Base-by-base conservation (phyloP, 2,888 invertebrate genomes). In the Leptinotarsa peninsularis region DNA sequence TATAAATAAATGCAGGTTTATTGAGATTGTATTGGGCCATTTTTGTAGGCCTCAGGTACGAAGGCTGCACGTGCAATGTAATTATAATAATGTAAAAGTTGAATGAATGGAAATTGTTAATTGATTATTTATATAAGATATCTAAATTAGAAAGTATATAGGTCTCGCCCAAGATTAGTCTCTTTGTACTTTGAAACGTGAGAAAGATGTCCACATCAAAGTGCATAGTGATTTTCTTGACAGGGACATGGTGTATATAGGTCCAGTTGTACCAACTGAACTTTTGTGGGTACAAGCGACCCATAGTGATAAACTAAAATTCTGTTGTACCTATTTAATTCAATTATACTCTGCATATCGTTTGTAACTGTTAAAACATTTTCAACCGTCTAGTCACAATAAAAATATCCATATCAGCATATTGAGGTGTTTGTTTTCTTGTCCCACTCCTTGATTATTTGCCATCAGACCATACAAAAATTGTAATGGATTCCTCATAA, bases 301-400 rank as follows among this genome's bases (percentile, higher is more conserved):
- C 83, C 84, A 85, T 85, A 86, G 84, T 83, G 83, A 82, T 82
- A 80, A 82, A 79, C 81, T 78, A 79, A 81, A 82, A 80, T 82
- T 77, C 77, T 81, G 80, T 80, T 81, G 84, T 84, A 85, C 83
- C 83, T 85, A 81, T 81, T 79, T 81, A 79, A 81, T 81, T 84
- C 82, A 85, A 86, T 86, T 87, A 88, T 88, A 88, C 87, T 87
- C 87, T 88, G 88, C 88, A 89, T 89, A 89, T 89, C 88, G 88
- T 92, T 92, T 92, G 91, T 92, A 92, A 91, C 88, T 91, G 90
- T 87, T 88, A 84, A 83, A 85, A 86, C 84, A 87, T 90, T 91
- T 89, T 89, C 90, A 91, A 90, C 91, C 91, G 91, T 92, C 92
- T 92, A 92, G 92, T 92, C 92, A 92, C 90, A 92, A 92, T 91